Conservation (phyloP, 2,888 invertebrate genomes). For the Eupelmus urozonus region DNA sequence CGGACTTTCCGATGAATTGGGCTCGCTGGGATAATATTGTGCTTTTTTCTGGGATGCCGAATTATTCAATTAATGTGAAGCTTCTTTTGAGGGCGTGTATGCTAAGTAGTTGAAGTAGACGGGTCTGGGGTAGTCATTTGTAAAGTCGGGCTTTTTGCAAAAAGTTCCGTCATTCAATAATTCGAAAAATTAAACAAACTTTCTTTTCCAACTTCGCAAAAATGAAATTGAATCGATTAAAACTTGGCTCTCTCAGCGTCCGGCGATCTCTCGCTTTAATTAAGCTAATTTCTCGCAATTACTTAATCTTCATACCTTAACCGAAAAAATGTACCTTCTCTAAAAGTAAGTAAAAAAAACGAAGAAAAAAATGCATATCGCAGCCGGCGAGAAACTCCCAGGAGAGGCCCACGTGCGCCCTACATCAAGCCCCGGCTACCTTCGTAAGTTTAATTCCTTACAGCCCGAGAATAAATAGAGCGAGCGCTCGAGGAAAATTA, state of each 20-base stretch:
- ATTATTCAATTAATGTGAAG: constrained; percentile 3
- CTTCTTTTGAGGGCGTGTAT: too few relatives aligned
- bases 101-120: too few relatives aligned
- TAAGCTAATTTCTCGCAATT: not conserved
- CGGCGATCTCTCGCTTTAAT: not conserved
- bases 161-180: too few relatives aligned
- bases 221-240: too few relatives aligned
- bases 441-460: constrained; percentile 21
- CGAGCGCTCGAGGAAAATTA: constrained; percentile 30
- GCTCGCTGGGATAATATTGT: constrained; percentile 16
- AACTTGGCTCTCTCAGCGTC: too few relatives aligned
- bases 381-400: not conserved
- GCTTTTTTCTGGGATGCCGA: not conserved
- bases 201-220: too few relatives aligned
- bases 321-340: not conserved
- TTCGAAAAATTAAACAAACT: too few relatives aligned
- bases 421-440: constrained; percentile 12
- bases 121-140: not conserved
- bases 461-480: constrained; percentile 20
- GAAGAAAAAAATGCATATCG: not conserved
- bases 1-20: constrained; percentile 15
- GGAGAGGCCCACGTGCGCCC: constrained; percentile 19
- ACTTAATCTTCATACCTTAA: not conserved
- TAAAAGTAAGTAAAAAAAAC: too few relatives aligned
- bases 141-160: not conserved